Conservation (phyloP, 64 coral and sea anemone species). For the Cladopsammia gracilis region DNA sequence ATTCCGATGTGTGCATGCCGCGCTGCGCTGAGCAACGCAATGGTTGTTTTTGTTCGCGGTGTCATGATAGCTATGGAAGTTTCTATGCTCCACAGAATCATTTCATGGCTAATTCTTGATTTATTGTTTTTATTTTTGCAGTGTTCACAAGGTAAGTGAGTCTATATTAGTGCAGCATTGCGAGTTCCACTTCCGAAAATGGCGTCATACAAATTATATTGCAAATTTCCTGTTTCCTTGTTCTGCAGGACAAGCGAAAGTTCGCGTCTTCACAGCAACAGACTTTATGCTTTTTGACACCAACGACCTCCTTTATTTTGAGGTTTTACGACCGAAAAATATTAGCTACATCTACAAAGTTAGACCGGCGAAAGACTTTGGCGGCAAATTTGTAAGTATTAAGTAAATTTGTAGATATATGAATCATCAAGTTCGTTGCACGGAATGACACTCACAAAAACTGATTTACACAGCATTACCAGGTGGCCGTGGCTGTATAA, state of each 20-base stretch:
- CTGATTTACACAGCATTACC: too few relatives aligned
- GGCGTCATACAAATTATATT: neutral
- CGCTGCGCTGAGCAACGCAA: too few relatives aligned
- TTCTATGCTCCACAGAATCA: too few relatives aligned
- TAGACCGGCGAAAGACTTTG: too few relatives aligned
- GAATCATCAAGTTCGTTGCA: too few relatives aligned
- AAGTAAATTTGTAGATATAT: too few relatives aligned
- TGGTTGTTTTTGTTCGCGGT: too few relatives aligned
- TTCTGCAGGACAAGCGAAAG: neutral
- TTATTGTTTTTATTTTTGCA: neutral
- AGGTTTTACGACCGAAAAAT: slow-evolving; percentile 81
- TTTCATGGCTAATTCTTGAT: neutral
- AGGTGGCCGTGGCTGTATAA: too few relatives aligned
- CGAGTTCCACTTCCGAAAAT: neutral
- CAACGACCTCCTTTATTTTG: slow-evolving; percentile 96
- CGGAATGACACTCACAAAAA: too few relatives aligned
- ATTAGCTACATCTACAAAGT: slow-evolving; percentile 93
- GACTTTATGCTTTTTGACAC: slow-evolving; percentile 94
- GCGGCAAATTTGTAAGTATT: too few relatives aligned
- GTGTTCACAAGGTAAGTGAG: neutral
- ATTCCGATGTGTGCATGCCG: too few relatives aligned
- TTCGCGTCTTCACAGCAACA: slow-evolving; percentile 71
- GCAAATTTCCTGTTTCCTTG: neutral
- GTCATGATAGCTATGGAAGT: too few relatives aligned
- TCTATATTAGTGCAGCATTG: neutral